phyloP scores from a whole-genome alignment of 2,113 vertebrate species.

The Cyanoramphus novaezelandiae region DNA sequence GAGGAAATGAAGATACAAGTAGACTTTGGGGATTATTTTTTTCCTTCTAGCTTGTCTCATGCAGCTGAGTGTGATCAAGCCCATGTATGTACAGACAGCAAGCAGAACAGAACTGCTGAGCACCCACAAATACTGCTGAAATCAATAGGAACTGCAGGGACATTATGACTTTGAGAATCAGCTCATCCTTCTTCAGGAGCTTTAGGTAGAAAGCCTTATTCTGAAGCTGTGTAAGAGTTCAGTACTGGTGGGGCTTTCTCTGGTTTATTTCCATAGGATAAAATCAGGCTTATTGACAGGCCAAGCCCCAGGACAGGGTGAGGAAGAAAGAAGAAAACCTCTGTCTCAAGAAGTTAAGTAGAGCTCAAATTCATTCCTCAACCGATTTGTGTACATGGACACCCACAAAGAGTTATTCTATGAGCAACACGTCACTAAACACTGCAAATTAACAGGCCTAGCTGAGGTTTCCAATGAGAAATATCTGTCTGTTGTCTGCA shows the following conservation, averaged over 20 bases:
- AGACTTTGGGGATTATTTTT: neutral
- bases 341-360: neutral
- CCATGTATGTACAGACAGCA: neutral
- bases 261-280: neutral
- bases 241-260: neutral
- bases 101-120: slow-evolving; percentile 11
- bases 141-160: neutral
- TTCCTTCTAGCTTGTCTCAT: neutral
- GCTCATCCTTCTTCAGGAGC: neutral
- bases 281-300: neutral
- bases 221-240: neutral
- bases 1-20: neutral
- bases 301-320: neutral
- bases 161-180: neutral
- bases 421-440: neutral
- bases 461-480: neutral
- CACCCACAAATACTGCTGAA: neutral
- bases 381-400: rapidly evolving
- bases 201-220: neutral
- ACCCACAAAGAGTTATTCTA: neutral
- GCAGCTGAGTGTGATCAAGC: neutral
- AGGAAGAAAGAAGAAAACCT: neutral
- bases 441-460: neutral
- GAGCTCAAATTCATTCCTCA: neutral
- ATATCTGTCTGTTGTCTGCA: neutral